phyloP scores from a whole-genome alignment of 2,888 invertebrate genomes.

The Dryadula phaetusa region DNA sequence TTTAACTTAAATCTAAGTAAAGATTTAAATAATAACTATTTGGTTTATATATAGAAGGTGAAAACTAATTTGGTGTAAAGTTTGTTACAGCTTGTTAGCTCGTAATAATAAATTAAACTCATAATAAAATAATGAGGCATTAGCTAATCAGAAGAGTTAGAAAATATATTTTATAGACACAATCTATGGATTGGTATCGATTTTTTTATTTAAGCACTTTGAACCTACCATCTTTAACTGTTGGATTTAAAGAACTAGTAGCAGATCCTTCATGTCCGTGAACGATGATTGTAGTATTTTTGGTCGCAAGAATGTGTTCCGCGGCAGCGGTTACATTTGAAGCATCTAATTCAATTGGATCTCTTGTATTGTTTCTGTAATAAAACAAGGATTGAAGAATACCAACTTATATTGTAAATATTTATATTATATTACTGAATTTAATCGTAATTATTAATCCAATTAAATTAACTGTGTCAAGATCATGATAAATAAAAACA shows the following conservation, averaged over 20 bases:
- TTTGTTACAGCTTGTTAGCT: too few relatives aligned
- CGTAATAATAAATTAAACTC: too few relatives aligned
- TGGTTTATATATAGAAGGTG: too few relatives aligned
- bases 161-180: too few relatives aligned
- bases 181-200: too few relatives aligned
- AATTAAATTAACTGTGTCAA: background rate
- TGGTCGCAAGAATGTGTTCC: conserved; percentile 25
- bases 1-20: too few relatives aligned
- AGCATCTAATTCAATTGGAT: conserved; percentile 36
- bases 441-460: background rate
- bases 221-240: conserved; percentile 55
- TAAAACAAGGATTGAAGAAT: background rate
- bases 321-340: conserved; percentile 8
- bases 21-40: too few relatives aligned
- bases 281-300: conserved; percentile 53
- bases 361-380: conserved; percentile 35
- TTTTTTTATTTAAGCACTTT: background rate
- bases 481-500: conserved; percentile 1
- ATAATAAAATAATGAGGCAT: too few relatives aligned
- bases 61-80: too few relatives aligned
- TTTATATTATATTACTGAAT: background rate
- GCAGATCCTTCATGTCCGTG: conserved; percentile 57
- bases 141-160: too few relatives aligned
- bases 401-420: background rate
- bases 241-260: conserved; percentile 52